Evolutionary conservation across 1,140 invertebrate genomes (phyloP).

Genomic region (Drosophila biarmipes): DNA sequence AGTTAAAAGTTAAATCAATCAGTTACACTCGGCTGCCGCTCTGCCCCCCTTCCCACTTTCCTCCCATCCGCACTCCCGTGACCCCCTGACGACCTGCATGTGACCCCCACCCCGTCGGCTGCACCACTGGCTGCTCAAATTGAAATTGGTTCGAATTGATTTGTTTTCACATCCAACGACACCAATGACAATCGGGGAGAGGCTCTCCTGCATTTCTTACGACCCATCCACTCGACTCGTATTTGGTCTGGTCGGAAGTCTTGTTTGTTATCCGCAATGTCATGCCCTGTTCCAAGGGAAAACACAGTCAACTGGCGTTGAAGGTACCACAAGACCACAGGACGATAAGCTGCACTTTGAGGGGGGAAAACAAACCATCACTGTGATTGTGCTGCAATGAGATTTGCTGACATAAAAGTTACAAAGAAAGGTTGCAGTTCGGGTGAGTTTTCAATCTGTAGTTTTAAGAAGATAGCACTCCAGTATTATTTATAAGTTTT

Average conservation of each 20-base stretch:
- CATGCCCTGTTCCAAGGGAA: constrained; percentile 29
- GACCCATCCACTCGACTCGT: constrained; percentile 6
- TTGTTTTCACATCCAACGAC: constrained; percentile 50
- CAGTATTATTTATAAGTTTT: too few relatives aligned
- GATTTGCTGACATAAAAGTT: not conserved
- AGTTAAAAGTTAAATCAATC: constrained; percentile 63
- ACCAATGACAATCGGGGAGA: constrained; percentile 23
- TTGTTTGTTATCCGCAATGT: constrained; percentile 41
- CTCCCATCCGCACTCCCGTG: not conserved
- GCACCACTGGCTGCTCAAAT: constrained; percentile 36
- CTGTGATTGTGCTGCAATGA: not conserved
- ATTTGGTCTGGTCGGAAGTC: constrained; percentile 13
- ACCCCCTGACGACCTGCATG: constrained; percentile 3
- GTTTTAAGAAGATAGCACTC: too few relatives aligned
- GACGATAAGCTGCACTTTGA: constrained; percentile 11
- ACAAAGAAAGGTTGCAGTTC: not conserved
- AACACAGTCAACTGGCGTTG: constrained; percentile 28
- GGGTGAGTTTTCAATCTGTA: not conserved
- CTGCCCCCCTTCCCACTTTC: too few relatives aligned
- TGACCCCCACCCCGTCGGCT: constrained; percentile 7
- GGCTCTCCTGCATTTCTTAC: constrained; percentile 10
- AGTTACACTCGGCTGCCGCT: constrained; percentile 51
- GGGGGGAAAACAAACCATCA: not conserved
- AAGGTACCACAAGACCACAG: constrained; percentile 9
- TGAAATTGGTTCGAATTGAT: constrained; percentile 56